Evolutionary conservation across 2,797 vertebrate species (phyloP).

Genomic region (Toxotes lorentzi): DNA sequence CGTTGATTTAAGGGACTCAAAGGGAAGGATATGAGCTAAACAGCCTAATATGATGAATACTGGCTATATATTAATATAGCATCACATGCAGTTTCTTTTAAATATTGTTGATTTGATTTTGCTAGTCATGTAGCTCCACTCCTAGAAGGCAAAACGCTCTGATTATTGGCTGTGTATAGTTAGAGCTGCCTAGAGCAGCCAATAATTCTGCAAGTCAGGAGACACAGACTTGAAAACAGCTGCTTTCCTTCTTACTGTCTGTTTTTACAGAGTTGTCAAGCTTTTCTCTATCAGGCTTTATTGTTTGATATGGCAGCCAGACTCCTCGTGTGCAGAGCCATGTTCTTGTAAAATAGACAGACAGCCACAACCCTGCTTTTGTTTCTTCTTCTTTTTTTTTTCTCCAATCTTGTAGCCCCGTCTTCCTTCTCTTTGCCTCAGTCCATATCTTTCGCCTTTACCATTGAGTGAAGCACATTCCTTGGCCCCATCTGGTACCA

Average conservation of each 20-base stretch:
- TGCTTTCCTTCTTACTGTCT: neutral
- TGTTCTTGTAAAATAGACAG: conserved; percentile 42
- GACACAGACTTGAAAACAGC: conserved; percentile 11
- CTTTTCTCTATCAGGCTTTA: conserved; percentile 9
- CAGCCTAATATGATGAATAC: neutral
- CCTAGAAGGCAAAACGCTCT: conserved; percentile 29
- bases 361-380: conserved; percentile 13
- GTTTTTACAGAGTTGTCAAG: conserved; percentile 9
- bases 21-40: conserved; percentile 12
- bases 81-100: conserved; percentile 28
- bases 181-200: conserved; percentile 16
- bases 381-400: neutral
- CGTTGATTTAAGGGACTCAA: conserved; percentile 20
- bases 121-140: conserved; percentile 22
- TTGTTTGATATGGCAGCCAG: conserved; percentile 3
- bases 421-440: conserved; percentile 48
- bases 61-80: conserved; percentile 5
- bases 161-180: conserved; percentile 40
- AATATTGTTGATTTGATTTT: conserved; percentile 38
- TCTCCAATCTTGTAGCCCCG: conserved; percentile 17
- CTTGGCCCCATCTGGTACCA: conserved; percentile 86
- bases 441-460: conserved; percentile 67
- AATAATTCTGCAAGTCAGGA: conserved; percentile 32
- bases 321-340: conserved; percentile 39
- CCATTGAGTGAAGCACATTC: conserved; percentile 82